Evolutionary conservation across 23 tunicate species (phyloP).

Genomic region (Trididemnum nubilum): DNA sequence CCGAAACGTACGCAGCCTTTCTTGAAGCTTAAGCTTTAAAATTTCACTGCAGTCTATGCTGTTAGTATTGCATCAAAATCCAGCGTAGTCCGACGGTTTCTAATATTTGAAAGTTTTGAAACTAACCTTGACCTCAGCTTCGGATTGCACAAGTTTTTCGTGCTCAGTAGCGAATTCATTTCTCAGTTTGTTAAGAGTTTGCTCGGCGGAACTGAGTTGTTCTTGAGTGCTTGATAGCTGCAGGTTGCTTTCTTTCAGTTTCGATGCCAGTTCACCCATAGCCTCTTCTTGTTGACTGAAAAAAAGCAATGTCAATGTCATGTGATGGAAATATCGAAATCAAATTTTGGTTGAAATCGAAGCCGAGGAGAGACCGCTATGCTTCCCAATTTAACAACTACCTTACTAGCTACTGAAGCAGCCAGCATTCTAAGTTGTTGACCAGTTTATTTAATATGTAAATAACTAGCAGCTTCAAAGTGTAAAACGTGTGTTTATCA

Average conservation of each 20-base stretch:
- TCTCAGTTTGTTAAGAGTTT: conserved; percentile 4
- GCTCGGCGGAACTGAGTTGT: conserved; percentile 29
- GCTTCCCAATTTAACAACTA: not conserved
- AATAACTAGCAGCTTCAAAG: no score
- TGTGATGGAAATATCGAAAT: not conserved
- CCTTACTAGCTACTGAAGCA: no score
- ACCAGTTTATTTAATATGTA: no score
- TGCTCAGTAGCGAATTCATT: conserved; percentile 14
- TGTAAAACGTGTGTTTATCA: no score
- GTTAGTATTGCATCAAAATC: no score
- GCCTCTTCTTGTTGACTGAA: conserved; percentile 21
- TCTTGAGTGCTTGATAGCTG: conserved; percentile 31
- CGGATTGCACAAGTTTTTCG: conserved; percentile 34
- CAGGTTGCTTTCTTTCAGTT: not conserved
- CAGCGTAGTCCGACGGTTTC: no score
- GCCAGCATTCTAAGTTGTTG: no score
- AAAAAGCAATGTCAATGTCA: not conserved
- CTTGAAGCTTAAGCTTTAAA: no score
- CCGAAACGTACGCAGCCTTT: no score
- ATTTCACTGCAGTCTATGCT: no score
- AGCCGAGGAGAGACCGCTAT: not conserved
- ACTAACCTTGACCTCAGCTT: conserved; percentile 52
- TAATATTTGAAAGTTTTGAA: no score
- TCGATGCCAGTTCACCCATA: not conserved
- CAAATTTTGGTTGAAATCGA: not conserved